Conservation (phyloP, 53 echinoderm and acorn worm genomes). For the Hippasteria phrygiana region DNA sequence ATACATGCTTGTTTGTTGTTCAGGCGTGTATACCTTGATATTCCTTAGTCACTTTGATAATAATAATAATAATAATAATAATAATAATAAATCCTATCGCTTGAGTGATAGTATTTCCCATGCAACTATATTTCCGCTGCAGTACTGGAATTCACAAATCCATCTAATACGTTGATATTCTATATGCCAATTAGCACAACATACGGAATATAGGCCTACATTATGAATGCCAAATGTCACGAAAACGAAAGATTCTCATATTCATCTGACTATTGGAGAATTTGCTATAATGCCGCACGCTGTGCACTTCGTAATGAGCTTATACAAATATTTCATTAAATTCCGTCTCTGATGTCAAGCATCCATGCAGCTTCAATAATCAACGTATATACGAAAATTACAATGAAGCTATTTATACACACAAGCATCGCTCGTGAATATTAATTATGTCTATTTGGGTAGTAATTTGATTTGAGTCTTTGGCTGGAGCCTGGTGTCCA, state of each 20-base stretch:
- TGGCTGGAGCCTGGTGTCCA: not conserved
- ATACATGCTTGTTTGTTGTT: no score
- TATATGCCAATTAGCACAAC: not conserved
- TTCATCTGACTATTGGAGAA: conserved; percentile 5
- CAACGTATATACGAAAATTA: not conserved
- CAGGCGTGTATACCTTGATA: no score
- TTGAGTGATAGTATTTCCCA: no score
- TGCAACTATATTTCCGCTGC: no score
- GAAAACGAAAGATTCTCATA: not conserved
- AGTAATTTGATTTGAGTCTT: conserved; percentile 29
- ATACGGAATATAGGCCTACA: not conserved
- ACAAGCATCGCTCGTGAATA: not conserved
- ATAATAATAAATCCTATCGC: no score
- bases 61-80: no score
- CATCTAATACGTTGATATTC: not conserved
- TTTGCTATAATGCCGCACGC: not conserved
- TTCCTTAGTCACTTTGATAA: no score
- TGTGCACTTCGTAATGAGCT: not conserved
- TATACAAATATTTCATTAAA: not conserved
- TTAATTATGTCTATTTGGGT: conserved; percentile 13
- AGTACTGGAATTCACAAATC: not conserved
- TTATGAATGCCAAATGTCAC: not conserved
- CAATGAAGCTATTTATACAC: conserved; percentile 1
- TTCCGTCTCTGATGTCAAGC: not conserved
- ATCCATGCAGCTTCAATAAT: not conserved